Base-by-base conservation (phyloP, 2,797 vertebrate genomes). In the Streptopelia turtur region DNA sequence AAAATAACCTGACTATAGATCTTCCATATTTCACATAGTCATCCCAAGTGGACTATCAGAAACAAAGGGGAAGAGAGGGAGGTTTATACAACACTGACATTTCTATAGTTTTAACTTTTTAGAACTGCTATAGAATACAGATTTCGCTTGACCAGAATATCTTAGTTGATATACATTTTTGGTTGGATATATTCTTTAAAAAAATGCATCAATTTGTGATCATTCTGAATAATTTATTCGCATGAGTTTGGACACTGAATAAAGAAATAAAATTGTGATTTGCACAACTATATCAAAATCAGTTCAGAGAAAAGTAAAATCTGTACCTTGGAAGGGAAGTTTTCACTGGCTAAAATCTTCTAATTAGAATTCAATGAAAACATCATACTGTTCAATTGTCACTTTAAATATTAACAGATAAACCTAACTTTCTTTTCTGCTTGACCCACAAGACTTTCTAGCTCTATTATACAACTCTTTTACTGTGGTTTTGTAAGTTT, bases 141-240 rank as follows among this genome's bases (percentile, higher is more conserved):
- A 82, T 71, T 87, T 53, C 8, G 7, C 3, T 69, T 37, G 7
- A 5, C 49, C 21, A 50, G 11, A 79, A 50, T 37, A 6, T 15
- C 3, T 76, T 1, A 28, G 47, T 55, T 61, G 14, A 57, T 24
- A 8, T 0, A 47, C 0, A 55, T 0, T 61, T 87, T 30, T 35
- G 10, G 1, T 49, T 86, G 28, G 8, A 35, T n/a, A 23, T 37
- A 30, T 43, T 43, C 10, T 85, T 55, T 33, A 39, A 79, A 45
- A 45, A 23, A 49, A 33, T 25, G 1, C 4, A 18, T 50, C 41
- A 10, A 6, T 43, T 45, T 74, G 21, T 70, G 9, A 2, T 56
- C 0, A 59, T 27, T 72, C 12, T 31, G 55, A 84, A 50, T 60
- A 81, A 69, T 61, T 31, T 37, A 64, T 71, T 52, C 7, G 16